These are phyloP conservation scores for Sylvilagus floridanus DNA, from an alignment of 2,797 vertebrate genomes.

Conservation along the genomic window DNA sequence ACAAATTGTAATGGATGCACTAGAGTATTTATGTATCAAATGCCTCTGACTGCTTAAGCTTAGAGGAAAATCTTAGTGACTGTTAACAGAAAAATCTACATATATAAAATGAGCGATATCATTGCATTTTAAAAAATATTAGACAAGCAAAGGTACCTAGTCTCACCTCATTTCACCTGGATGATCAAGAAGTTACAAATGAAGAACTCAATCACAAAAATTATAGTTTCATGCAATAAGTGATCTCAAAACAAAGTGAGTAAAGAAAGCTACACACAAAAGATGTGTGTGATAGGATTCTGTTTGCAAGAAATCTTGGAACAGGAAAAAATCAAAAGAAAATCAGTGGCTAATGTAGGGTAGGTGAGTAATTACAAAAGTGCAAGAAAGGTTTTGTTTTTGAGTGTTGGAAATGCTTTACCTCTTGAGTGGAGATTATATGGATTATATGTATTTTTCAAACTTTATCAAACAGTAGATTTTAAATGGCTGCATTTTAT, in stretches of 20 bases:
- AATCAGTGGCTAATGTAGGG: background rate
- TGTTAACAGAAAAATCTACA: constrained; percentile 26
- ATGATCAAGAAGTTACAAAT: constrained; percentile 38
- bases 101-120: background rate
- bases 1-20: background rate
- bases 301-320: background rate
- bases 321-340: background rate
- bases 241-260: background rate
- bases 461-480: background rate
- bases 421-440: background rate
- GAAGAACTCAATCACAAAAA: background rate
- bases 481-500: constrained; percentile 4
- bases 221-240: background rate
- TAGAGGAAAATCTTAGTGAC: constrained; percentile 49
- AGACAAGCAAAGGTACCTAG: constrained; percentile 27
- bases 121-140: background rate
- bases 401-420: background rate
- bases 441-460: background rate
- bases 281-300: background rate
- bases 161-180: constrained; percentile 5
- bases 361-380: background rate
- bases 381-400: background rate
- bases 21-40: background rate
- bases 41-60: background rate
- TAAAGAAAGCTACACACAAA: background rate